Evolutionary conservation across 2,888 invertebrate genomes (phyloP), one percentile per base, ranked within the genome.

Genomic region (Harpagoxenus sublaevis): DNA sequence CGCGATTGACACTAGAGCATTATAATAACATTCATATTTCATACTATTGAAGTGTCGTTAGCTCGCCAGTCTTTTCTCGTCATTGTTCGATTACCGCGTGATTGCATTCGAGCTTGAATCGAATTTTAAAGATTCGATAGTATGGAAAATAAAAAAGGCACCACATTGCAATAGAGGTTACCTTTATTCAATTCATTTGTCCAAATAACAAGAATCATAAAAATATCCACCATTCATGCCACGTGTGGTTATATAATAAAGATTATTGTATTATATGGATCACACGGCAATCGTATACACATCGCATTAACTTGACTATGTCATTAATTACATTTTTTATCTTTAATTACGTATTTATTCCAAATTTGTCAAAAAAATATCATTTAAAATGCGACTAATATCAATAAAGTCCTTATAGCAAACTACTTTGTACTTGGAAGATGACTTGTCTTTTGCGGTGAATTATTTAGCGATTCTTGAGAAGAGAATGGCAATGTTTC

Each of bases 1-100:
- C 48, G 48, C 23, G 68, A 68, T 45, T 68, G 28, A 65, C 12
- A 81, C 15, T 39, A 62, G n/a, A 75, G 63, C 62, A 18, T 78
- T 77, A 51, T 65, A 45, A 6, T 6, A 35, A 5, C 35, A 23
- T 53, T 42, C 28, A 63, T 63, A 18, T 78, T 65, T 82, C 55
- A 70, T 42, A 35, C 15, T 12, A 78, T 55, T 68, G 48, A 31
- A 66, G 45, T 53, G 23, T 84, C 66, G 63, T 86, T 42, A 84
- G 82, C 12, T 48, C 62, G 35, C 23, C 9, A 45, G 15, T 48
- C 3, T 23, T 51, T 3, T 62, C 55, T 3, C 79, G 70, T 73
- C 81, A 62, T 83, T 77, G 79, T 81, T 51, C 77, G 75, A 68
- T 62, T 70, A 62, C 45, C 31, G 42, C 53, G 74, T 23, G 55